Conservation (phyloP, 2,113 vertebrate species). For the Noctilio leporinus region DNA sequence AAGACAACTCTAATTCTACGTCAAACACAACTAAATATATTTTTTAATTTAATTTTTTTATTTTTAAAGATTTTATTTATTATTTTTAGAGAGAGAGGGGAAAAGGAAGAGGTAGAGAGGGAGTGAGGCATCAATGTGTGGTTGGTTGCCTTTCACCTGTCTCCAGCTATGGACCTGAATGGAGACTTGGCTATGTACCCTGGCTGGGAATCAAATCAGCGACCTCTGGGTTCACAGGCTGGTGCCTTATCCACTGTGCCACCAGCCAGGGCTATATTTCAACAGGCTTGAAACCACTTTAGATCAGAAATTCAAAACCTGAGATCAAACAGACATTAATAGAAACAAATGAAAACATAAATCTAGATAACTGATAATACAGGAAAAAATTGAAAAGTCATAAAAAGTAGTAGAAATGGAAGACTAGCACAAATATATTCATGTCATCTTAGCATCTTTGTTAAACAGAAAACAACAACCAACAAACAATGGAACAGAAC, state of each 20-base stretch:
- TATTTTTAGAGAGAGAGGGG: no score
- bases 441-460: background rate
- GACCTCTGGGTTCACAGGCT: no score
- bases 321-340: background rate
- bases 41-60: no score
- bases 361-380: background rate
- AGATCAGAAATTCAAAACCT: background rate
- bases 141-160: no score
- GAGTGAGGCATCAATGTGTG: no score
- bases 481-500: background rate
- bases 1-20: background rate
- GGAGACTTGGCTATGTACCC: no score
- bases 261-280: no score
- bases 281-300: background rate
- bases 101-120: no score
- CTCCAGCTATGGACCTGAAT: no score
- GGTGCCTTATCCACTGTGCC: no score
- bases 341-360: background rate
- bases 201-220: no score
- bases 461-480: background rate
- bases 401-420: background rate
- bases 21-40: background rate
- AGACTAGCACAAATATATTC: background rate
- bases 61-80: no score
- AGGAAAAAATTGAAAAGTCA: background rate